These are phyloP conservation scores for Copidosoma aretas DNA, from an alignment of 2,888 invertebrate species.

Conservation along the genomic window DNA sequence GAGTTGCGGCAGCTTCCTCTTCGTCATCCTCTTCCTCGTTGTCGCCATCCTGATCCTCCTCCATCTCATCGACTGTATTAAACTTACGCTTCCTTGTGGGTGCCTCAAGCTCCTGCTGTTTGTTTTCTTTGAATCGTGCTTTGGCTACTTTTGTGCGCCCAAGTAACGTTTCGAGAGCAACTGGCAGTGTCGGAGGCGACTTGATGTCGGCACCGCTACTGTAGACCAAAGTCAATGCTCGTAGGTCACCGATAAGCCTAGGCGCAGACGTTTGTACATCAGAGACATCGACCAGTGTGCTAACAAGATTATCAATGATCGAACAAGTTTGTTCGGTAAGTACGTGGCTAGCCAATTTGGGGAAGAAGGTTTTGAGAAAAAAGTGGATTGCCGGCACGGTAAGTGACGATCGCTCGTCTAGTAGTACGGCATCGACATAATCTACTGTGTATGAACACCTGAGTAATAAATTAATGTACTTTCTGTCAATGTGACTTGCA, in stretches of 20 bases:
- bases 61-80: constrained; percentile 51
- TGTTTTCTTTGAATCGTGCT: constrained; percentile 50
- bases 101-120: constrained; percentile 53
- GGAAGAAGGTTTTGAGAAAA: constrained; percentile 88
- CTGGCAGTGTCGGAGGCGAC: constrained; percentile 55
- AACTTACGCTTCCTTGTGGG: constrained; percentile 60
- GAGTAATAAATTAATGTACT: constrained; percentile 81
- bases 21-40: constrained; percentile 36
- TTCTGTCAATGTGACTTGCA: constrained; percentile 76
- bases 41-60: constrained; percentile 46
- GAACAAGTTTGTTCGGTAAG: constrained; percentile 69
- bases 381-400: constrained; percentile 85
- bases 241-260: constrained; percentile 66
- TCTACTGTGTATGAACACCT: constrained; percentile 85
- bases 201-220: constrained; percentile 61
- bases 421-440: constrained; percentile 86
- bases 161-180: constrained; percentile 57
- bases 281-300: constrained; percentile 66
- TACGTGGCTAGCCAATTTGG: constrained; percentile 78
- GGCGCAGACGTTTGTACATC: constrained; percentile 65
- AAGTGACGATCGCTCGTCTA: constrained; percentile 86
- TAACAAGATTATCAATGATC: constrained; percentile 70
- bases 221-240: constrained; percentile 68
- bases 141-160: constrained; percentile 52
- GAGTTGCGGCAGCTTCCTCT: constrained; percentile 21